Evolutionary conservation across 2,797 vertebrate species (phyloP).

Genomic region (Takifugu rubripes): DNA sequence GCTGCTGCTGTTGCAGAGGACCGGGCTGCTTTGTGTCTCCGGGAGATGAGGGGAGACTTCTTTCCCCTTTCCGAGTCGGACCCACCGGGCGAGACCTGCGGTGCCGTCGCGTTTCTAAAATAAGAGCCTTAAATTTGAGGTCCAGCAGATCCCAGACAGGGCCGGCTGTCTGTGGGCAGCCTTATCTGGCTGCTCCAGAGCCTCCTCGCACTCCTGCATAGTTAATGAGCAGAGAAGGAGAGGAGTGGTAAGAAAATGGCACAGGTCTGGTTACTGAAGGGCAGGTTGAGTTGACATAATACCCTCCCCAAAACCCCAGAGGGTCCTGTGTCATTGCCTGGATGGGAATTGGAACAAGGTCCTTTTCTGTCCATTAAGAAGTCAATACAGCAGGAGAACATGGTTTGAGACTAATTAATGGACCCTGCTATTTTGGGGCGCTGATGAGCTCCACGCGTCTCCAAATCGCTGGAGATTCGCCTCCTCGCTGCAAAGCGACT

Average conservation of each 20-base stretch:
- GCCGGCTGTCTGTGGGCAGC: constrained; percentile 50
- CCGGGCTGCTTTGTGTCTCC: constrained; percentile 4
- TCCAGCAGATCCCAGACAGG: constrained; percentile 31
- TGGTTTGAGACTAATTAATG: constrained; percentile 81
- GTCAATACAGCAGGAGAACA: constrained; percentile 77
- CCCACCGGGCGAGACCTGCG: not conserved
- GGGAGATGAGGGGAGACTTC: not conserved
- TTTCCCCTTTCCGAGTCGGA: not conserved
- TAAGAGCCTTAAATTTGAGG: constrained; percentile 26
- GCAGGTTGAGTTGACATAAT: constrained; percentile 76
- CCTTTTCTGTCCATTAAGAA: constrained; percentile 79
- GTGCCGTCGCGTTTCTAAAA: constrained; percentile 1
- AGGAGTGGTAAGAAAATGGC: constrained; percentile 52
- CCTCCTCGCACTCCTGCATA: constrained; percentile 69
- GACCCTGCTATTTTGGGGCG: constrained; percentile 64
- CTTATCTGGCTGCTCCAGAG: constrained; percentile 62
- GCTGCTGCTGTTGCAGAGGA: constrained; percentile 2
- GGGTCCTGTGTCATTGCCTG: constrained; percentile 73
- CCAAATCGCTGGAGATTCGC: constrained; percentile 67
- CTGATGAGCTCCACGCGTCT: constrained; percentile 70
- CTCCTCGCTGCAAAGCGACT: constrained; percentile 62
- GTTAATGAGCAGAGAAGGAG: constrained; percentile 71
- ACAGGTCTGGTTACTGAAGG: constrained; percentile 72
- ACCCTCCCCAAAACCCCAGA: constrained; percentile 62
- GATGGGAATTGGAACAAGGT: constrained; percentile 75